Percentiles rank a stretch among this genome's conserved stretches.
Conservation (phyloP, 2,888 invertebrate species). For the Sabellastarte sp. region DNA sequence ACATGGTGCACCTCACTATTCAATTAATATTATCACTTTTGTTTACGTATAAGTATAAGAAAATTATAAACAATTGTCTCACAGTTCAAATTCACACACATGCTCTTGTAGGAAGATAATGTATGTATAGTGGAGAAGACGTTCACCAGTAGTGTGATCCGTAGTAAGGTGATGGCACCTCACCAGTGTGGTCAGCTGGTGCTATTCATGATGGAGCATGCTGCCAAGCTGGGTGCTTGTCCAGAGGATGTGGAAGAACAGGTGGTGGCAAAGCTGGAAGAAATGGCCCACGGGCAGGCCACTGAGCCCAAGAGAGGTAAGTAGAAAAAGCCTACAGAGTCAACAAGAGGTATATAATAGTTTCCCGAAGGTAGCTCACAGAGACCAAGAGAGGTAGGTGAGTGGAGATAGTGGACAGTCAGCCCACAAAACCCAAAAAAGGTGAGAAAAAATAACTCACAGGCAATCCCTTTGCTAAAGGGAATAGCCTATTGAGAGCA, state of each 20-base stretch:
- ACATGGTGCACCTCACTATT: too few species aligned
- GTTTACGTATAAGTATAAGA: too few species aligned
- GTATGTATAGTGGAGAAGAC: conserved; percentile 37
- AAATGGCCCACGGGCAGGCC: neutral
- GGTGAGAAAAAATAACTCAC: too few species aligned
- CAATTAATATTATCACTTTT: too few species aligned
- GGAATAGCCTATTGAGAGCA: too few species aligned
- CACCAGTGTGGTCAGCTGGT: conserved; percentile 45
- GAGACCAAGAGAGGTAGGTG: too few species aligned
- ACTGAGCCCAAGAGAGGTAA: neutral
- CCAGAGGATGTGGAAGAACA: conserved; percentile 44
- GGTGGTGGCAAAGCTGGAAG: conserved; percentile 16
- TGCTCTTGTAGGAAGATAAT: conserved; percentile 41
- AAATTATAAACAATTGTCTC: too few species aligned
- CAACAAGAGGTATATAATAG: neutral
- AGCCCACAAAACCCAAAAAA: too few species aligned
- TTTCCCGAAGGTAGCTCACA: too few species aligned
- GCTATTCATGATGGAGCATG: conserved; percentile 46
- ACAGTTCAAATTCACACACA: too few species aligned
- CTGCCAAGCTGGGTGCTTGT: conserved; percentile 41
- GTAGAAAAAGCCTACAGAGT: neutral
- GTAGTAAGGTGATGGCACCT: conserved; percentile 45
- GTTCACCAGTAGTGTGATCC: conserved; percentile 44
- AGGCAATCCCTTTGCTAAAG: too few species aligned
- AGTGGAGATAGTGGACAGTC: too few species aligned